Evolutionary conservation across 2,797 vertebrate genomes (phyloP).

Genomic region (Choloepus didactylus): DNA sequence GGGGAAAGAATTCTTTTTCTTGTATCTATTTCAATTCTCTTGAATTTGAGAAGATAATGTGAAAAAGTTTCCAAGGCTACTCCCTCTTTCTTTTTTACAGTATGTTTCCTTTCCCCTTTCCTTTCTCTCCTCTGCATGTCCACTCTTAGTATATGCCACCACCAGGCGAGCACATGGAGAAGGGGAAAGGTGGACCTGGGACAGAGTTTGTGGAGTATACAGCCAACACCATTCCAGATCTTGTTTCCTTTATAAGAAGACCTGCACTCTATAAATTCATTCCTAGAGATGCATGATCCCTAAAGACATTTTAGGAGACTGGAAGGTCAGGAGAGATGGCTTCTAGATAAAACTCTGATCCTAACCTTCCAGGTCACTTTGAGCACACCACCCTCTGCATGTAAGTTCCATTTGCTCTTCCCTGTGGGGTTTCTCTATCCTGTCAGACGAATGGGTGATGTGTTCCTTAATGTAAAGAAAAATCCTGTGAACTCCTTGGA

Average conservation of each 20-base stretch:
- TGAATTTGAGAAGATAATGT: neutral
- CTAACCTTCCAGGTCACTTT: neutral
- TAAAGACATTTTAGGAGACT: neutral
- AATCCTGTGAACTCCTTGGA: neutral
- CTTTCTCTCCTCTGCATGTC: neutral
- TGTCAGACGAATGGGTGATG: neutral
- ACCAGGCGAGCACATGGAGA: neutral
- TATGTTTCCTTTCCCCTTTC: neutral
- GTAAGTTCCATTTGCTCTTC: neutral
- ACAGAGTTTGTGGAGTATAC: neutral
- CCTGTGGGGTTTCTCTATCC: neutral
- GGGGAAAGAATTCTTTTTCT: neutral
- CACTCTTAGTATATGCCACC: neutral
- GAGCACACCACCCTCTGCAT: too few relatives aligned
- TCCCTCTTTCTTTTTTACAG: neutral
- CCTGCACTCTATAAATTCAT: neutral
- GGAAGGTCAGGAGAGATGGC: neutral
- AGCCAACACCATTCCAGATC: neutral
- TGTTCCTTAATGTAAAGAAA: neutral
- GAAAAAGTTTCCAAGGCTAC: neutral
- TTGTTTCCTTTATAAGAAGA: neutral
- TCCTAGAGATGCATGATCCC: neutral
- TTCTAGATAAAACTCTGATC: neutral
- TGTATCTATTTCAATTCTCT: neutral
- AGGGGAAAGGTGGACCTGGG: neutral